Evolutionary conservation across 2,888 invertebrate genomes (phyloP).

Genomic region (Macaria notata): DNA sequence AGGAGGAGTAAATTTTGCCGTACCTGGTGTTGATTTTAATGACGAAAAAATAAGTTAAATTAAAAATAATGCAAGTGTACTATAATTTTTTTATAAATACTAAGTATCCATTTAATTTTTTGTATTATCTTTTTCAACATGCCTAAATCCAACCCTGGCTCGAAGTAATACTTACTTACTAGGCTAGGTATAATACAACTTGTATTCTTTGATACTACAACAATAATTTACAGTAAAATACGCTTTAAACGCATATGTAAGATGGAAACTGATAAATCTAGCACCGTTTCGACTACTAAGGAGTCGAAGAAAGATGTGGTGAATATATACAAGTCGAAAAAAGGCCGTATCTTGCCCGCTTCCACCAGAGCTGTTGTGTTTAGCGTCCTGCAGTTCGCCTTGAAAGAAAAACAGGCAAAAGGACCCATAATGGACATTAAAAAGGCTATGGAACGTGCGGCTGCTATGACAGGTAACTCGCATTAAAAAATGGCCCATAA

Average conservation of each 20-base stretch:
- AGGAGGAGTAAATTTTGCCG: no score
- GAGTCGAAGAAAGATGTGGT: constrained; percentile 20
- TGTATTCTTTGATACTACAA: no score
- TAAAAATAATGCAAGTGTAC: no score
- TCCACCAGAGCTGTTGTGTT: constrained; percentile 21
- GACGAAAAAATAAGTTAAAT: no score
- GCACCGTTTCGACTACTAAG: constrained; percentile 9
- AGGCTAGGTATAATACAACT: no score
- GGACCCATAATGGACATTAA: constrained; percentile 21
- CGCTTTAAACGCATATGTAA: not conserved
- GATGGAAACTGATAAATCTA: constrained; percentile 19
- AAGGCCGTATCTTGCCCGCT: constrained; percentile 21
- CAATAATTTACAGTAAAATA: not conserved
- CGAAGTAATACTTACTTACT: no score
- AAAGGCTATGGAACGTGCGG: constrained; percentile 25
- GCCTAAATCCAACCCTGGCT: no score
- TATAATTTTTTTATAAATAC: no score
- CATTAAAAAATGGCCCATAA: not conserved
- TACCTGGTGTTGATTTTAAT: no score
- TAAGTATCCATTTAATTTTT: no score
- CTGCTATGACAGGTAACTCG: constrained; percentile 21
- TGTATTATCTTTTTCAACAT: no score
- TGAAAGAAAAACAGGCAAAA: constrained; percentile 22
- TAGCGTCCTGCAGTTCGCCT: constrained; percentile 21
- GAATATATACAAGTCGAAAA: constrained; percentile 23